Conservation (phyloP, 92 coral and sea anemone species). For the Heliopora coerulea region DNA sequence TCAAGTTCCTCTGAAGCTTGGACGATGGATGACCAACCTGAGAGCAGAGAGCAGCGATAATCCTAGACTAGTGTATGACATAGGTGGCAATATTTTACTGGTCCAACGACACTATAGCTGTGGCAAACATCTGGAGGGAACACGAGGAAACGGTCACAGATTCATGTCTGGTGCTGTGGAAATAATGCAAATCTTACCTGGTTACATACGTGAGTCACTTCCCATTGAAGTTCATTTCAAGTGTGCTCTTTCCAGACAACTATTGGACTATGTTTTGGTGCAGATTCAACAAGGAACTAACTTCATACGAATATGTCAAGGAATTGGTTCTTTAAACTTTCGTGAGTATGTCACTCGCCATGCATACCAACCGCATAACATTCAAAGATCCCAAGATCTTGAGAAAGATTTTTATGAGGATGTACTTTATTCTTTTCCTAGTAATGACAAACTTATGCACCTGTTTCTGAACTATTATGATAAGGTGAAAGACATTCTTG, state of each 20-base stretch:
- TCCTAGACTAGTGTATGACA: constrained; percentile 67
- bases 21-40: constrained; percentile 60
- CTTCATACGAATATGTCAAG: constrained; percentile 44
- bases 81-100: constrained; percentile 72
- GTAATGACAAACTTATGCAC: constrained; percentile 77
- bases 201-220: constrained; percentile 47
- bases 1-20: constrained; percentile 51
- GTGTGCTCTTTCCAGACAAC: constrained; percentile 60
- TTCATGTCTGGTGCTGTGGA: constrained; percentile 73
- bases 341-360: constrained; percentile 64
- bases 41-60: constrained; percentile 58
- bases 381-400: constrained; percentile 18
- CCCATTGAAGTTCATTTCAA: constrained; percentile 72
- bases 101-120: constrained; percentile 57
- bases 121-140: constrained; percentile 34
- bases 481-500: constrained; percentile 46
- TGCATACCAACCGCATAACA: constrained; percentile 35
- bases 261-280: constrained; percentile 64
- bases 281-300: constrained; percentile 70
- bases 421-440: constrained; percentile 59
- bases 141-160: constrained; percentile 52
- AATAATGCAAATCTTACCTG: constrained; percentile 60
- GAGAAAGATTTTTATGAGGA: constrained; percentile 50
- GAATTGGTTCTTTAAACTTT: constrained; percentile 62
- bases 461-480: constrained; percentile 63